phyloP scores from a whole-genome alignment of 2,797 vertebrate species.

The Phoebastria nigripes region DNA sequence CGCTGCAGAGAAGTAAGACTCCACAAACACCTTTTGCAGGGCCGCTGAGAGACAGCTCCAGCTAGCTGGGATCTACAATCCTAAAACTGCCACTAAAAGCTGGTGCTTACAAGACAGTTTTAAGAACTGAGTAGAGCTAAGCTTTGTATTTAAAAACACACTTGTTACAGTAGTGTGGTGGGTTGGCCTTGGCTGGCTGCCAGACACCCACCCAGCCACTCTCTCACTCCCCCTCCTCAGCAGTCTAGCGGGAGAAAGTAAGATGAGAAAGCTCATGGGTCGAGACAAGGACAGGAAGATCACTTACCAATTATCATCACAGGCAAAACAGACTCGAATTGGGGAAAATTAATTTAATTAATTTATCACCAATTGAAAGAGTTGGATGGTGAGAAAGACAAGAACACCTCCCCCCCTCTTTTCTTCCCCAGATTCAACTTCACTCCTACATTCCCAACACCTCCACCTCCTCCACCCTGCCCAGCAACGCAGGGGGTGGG shows the following conservation, averaged over 20 bases:
- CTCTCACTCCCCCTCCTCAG: background rate
- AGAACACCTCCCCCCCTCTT: background rate
- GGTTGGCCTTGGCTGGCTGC: background rate
- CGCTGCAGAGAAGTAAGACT: fast-evolving
- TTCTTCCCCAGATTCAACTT: background rate
- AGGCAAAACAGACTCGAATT: background rate
- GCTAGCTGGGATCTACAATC: background rate
- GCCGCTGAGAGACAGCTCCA: background rate
- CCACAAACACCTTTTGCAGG: background rate
- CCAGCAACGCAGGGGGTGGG: background rate
- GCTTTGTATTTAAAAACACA: background rate
- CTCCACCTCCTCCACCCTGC: background rate
- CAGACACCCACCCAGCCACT: background rate
- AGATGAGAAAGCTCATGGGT: background rate
- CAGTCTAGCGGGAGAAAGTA: background rate
- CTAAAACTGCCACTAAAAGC: background rate
- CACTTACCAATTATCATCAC: background rate
- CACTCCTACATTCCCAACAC: background rate
- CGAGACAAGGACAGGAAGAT: background rate
- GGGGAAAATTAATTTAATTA: background rate
- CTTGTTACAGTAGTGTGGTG: background rate
- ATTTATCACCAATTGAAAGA: background rate
- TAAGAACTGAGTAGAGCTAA: background rate
- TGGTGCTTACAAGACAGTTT: background rate
- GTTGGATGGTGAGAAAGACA: background rate